phyloP scores from a whole-genome alignment of 92 coral and sea anemone genomes.

The Porites cylindrica region DNA sequence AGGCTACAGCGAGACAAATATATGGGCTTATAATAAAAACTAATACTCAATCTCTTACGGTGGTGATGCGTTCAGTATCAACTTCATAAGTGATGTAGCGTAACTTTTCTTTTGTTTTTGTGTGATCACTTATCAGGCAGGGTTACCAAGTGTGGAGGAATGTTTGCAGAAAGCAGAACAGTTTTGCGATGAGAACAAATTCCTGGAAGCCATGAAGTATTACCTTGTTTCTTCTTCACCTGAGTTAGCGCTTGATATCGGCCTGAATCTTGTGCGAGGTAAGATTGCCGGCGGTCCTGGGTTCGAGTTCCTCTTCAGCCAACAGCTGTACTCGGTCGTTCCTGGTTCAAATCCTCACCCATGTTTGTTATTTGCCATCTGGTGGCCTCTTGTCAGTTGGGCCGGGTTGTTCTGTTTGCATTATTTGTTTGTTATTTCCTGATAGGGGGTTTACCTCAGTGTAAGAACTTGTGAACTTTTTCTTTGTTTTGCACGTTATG shows the following conservation, averaged over 20 bases:
- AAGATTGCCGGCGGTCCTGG: not conserved
- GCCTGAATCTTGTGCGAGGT: slow-evolving; percentile 93
- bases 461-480: too few species aligned
- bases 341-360: too few species aligned
- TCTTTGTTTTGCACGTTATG: too few species aligned
- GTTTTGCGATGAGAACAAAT: slow-evolving; percentile 84
- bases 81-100: not conserved
- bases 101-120: too few species aligned
- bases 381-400: too few species aligned
- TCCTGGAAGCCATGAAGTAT: slow-evolving; percentile 84
- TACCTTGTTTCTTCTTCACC: slow-evolving; percentile 88
- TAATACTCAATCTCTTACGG: not conserved
- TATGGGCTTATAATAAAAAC: not conserved
- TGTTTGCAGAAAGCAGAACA: slow-evolving; percentile 93
- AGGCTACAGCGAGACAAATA: too few species aligned
- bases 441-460: too few species aligned
- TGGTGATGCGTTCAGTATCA: not conserved
- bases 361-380: too few species aligned
- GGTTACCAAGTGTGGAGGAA: slow-evolving; percentile 80
- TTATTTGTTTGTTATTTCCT: too few species aligned
- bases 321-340: not conserved
- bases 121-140: slow-evolving; percentile 67
- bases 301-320: not conserved
- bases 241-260: slow-evolving; percentile 91
- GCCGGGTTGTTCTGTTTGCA: too few species aligned